phyloP scores from a whole-genome alignment of 2,113 vertebrate species.

The Mesembrinibis cayennensis region DNA sequence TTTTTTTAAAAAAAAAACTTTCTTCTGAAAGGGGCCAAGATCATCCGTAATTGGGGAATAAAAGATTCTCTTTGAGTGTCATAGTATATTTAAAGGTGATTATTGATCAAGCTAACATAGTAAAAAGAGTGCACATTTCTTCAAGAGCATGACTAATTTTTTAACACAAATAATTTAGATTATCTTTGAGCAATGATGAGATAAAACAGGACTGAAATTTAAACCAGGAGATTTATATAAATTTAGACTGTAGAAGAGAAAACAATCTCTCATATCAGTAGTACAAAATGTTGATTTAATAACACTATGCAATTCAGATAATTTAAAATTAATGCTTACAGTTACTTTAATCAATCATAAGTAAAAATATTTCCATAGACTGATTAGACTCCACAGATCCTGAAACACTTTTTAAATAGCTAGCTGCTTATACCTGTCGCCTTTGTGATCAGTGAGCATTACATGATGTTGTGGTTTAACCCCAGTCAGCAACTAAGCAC shows the following conservation, averaged over 20 bases:
- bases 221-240: neutral
- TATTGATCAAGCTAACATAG: neutral
- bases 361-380: neutral
- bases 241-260: neutral
- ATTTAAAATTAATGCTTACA: neutral
- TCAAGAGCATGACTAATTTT: neutral
- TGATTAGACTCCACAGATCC: neutral
- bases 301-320: neutral
- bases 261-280: neutral
- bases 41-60: neutral
- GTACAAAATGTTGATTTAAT: neutral
- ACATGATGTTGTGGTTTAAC: neutral
- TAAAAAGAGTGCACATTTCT: neutral
- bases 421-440: neutral
- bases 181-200: neutral
- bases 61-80: neutral
- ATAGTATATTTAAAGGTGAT: neutral
- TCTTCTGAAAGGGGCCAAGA: neutral
- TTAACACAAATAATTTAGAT: neutral
- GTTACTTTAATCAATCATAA: neutral
- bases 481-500: too few species aligned
- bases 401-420: neutral
- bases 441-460: neutral
- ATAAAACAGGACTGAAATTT: neutral
- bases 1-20: neutral